Percentiles rank a stretch among this genome's conserved stretches.
phyloP scores from a whole-genome alignment of 2,113 vertebrate genomes.

The Elanus axillaris region DNA sequence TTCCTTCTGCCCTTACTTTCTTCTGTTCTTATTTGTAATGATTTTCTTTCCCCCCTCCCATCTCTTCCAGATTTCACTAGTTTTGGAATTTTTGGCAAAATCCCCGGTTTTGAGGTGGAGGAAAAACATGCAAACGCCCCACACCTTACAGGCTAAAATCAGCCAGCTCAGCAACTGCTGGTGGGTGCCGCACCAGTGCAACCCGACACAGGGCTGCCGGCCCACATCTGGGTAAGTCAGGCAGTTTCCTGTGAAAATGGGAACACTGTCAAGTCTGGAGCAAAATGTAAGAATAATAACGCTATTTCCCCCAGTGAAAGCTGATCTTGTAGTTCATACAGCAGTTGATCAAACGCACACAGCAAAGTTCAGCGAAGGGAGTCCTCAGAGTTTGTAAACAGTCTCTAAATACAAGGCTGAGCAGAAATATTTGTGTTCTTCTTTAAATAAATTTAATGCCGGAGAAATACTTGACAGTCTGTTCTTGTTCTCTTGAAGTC shows the following conservation, averaged over 20 bases:
- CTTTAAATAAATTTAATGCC: not conserved
- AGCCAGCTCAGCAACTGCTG: slow-evolving; percentile 40
- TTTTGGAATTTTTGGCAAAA: not conserved
- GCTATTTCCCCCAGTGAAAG: slow-evolving; percentile 44
- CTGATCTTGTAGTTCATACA: slow-evolving; percentile 17
- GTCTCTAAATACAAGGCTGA: not conserved
- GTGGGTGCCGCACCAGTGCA: not conserved
- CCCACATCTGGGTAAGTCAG: slow-evolving; percentile 55
- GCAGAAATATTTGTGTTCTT: not conserved
- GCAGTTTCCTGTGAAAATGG: slow-evolving; percentile 61
- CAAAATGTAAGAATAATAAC: slow-evolving; percentile 53
- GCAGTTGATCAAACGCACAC: slow-evolving; percentile 24
- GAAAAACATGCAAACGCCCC: slow-evolving; percentile 7
- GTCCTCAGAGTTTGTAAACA: slow-evolving; percentile 29
- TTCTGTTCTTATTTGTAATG: not conserved
- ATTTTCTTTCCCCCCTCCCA: not conserved
- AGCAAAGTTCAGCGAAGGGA: not conserved
- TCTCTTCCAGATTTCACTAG: not conserved
- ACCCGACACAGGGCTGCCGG: slow-evolving; percentile 10
- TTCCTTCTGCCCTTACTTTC: not conserved
- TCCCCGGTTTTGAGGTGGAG: not conserved
- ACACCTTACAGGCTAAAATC: not conserved
- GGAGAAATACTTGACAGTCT: not conserved
- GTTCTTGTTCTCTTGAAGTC: not conserved
- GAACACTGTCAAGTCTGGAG: slow-evolving; percentile 58